Evolutionary conservation across 1,140 invertebrate genomes (phyloP).

Genomic region (Hycleus cichorii): DNA sequence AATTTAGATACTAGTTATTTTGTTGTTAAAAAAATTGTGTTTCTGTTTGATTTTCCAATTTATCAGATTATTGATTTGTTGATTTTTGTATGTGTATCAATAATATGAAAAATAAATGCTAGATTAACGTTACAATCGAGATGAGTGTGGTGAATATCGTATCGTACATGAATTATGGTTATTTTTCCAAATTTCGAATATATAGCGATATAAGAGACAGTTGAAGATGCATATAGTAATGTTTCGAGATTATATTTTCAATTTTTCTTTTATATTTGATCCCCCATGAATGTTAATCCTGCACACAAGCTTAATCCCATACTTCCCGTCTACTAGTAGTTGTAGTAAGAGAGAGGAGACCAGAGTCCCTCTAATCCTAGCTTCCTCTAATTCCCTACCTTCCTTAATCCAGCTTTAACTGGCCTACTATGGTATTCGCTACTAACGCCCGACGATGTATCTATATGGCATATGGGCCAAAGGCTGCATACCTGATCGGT

Average conservation of each 20-base stretch:
- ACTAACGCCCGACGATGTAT: slow-evolving; percentile 24
- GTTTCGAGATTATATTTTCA: slow-evolving; percentile 12
- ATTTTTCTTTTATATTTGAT: slow-evolving; percentile 38
- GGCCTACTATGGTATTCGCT: slow-evolving; percentile 33
- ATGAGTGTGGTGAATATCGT: too few species aligned
- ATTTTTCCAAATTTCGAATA: too few species aligned
- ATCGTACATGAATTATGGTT: too few species aligned
- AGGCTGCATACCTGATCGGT: slow-evolving; percentile 26
- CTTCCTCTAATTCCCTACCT: slow-evolving; percentile 47
- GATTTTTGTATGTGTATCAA: too few species aligned
- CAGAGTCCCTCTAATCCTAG: slow-evolving; percentile 42
- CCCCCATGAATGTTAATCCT: slow-evolving; percentile 38
- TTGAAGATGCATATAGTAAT: too few species aligned
- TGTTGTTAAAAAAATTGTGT: too few species aligned
- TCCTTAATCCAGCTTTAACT: slow-evolving; percentile 48
- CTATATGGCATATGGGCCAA: slow-evolving; percentile 23
- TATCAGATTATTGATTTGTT: too few species aligned
- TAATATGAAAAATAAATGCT: too few species aligned
- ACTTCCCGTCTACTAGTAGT: slow-evolving; percentile 35
- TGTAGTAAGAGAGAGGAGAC: slow-evolving; percentile 19
- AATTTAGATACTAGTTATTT: too few species aligned
- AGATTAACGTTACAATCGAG: too few species aligned
- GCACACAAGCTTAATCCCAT: slow-evolving; percentile 32
- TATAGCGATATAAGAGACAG: too few species aligned
- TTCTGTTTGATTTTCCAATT: too few species aligned